Evolutionary conservation across 2,797 vertebrate species (phyloP).

Genomic region (Artibeus lituratus): DNA sequence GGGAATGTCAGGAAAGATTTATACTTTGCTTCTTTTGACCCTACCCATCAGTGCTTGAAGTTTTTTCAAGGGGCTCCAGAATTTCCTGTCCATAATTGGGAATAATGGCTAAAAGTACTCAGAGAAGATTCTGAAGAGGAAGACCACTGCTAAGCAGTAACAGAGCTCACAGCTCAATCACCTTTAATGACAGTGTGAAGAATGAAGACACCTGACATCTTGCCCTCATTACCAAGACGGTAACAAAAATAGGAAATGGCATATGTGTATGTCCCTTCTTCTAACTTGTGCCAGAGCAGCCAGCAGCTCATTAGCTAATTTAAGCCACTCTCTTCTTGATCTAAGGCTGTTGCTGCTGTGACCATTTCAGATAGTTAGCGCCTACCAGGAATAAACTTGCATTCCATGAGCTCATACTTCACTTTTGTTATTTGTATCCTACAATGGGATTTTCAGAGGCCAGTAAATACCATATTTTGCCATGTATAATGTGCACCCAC

Average conservation of each 20-base stretch:
- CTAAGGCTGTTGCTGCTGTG: background rate
- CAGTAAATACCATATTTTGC: background rate
- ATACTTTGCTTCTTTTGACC: background rate
- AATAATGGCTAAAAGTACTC: background rate
- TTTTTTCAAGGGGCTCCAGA: background rate
- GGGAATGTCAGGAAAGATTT: conserved; percentile 1
- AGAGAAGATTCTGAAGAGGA: background rate
- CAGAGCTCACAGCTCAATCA: conserved; percentile 21
- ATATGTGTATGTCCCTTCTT: background rate
- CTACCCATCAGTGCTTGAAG: background rate
- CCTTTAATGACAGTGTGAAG: conserved; percentile 42
- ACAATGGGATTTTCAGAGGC: background rate
- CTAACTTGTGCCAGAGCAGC: background rate
- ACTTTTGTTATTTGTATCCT: background rate
- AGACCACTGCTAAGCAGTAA: background rate
- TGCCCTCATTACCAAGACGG: conserved; percentile 42
- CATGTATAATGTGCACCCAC: too few relatives aligned
- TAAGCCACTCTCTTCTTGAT: background rate
- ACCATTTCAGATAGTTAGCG: background rate
- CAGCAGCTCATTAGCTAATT: background rate
- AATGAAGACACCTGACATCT: conserved; percentile 50
- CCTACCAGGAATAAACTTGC: background rate
- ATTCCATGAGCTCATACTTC: background rate
- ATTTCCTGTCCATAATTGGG: background rate
- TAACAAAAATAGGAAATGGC: conserved; percentile 68